Conservation (phyloP, 2,888 invertebrate species). For the Sminthurinus aureus region DNA sequence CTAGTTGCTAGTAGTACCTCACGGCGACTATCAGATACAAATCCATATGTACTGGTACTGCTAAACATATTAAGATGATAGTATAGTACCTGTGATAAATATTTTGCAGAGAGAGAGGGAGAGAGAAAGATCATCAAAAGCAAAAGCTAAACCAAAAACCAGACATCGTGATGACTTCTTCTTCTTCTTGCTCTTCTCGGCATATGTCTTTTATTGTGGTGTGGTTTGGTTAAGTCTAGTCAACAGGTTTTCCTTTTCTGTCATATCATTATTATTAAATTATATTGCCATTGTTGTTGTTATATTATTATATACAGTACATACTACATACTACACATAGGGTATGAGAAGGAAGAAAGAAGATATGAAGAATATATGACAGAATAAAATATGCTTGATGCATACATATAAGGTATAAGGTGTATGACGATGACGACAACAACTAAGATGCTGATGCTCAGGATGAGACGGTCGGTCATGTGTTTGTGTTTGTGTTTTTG, state of each 20-base stretch:
- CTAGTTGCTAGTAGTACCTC: background rate
- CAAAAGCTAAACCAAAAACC: background rate
- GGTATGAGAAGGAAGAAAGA: background rate
- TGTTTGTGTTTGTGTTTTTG: too few species aligned
- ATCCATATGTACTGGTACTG: background rate
- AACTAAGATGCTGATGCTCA: too few species aligned
- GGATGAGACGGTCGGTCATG: too few species aligned
- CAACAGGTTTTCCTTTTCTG: background rate
- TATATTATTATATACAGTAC: background rate
- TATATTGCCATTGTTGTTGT: background rate
- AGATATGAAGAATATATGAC: too few species aligned
- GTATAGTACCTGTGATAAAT: background rate
- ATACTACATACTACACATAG: background rate
- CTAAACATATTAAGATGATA: conserved; percentile 11
- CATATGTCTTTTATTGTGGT: background rate
- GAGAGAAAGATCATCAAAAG: conserved; percentile 17
- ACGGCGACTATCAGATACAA: too few species aligned
- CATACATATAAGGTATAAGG: too few species aligned
- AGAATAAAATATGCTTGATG: too few species aligned
- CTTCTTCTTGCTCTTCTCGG: background rate
- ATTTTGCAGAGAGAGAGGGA: background rate
- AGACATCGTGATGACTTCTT: background rate
- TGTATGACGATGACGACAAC: too few species aligned
- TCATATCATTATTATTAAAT: too few species aligned
- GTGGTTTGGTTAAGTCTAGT: background rate